Evolutionary conservation across 2,797 vertebrate genomes (phyloP).

Genomic region (Cryptoprocta ferox): DNA sequence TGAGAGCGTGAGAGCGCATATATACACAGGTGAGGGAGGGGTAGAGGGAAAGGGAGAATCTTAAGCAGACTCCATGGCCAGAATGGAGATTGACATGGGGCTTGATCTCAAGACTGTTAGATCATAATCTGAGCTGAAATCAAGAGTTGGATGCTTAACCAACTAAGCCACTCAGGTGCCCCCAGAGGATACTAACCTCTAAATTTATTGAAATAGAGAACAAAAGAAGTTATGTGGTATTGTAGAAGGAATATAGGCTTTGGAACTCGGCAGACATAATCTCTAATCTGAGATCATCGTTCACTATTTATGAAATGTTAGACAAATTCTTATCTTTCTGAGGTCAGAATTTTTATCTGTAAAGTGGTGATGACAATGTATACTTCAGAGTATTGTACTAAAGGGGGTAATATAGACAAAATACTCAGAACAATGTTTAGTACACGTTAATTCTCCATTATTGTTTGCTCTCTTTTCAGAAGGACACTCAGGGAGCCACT

Average conservation of each 20-base stretch:
- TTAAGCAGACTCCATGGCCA: no score
- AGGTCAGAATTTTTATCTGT: neutral
- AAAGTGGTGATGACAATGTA: neutral
- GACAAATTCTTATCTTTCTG: neutral
- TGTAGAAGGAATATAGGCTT: neutral
- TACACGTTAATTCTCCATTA: neutral
- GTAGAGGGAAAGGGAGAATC: no score
- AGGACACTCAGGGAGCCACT: neutral
- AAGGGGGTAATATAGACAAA: neutral
- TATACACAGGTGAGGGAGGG: no score
- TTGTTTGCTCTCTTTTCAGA: neutral
- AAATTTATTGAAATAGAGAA: neutral
- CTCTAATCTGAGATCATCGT: neutral
- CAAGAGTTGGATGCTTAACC: no score
- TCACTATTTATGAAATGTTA: conserved; percentile 6
- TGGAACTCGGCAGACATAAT: neutral
- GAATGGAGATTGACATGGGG: no score
- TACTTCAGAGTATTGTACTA: neutral
- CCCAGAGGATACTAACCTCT: neutral
- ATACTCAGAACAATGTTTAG: neutral
- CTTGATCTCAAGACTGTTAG: no score
- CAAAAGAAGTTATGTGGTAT: neutral
- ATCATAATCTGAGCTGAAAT: no score
- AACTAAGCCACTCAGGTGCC: no score
- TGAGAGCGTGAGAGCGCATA: no score